These are phyloP conservation scores for Shinisaurus crocodilurus DNA, from an alignment of 2,113 vertebrate genomes.

Conservation along the genomic window DNA sequence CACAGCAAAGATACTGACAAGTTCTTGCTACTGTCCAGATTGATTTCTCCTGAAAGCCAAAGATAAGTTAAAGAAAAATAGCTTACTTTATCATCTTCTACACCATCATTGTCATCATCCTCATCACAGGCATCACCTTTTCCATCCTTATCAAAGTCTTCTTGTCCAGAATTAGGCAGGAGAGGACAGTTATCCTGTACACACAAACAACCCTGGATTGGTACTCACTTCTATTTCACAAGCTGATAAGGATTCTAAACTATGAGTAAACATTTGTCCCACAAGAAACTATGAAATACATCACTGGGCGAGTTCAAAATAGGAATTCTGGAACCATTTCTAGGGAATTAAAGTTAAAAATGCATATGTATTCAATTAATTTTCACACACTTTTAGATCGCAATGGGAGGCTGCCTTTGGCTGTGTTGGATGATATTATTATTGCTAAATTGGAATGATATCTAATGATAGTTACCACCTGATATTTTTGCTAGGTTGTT, in stretches of 20 bases:
- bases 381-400: slow-evolving; percentile 15
- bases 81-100: slow-evolving; percentile 90
- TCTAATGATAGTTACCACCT: not conserved
- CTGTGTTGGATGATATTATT: not conserved
- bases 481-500: accelerated
- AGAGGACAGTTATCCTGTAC: slow-evolving; percentile 94
- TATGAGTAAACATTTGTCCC: slow-evolving; percentile 19
- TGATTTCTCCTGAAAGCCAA: not conserved
- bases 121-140: slow-evolving; percentile 96
- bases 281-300: slow-evolving; percentile 37
- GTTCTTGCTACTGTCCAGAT: not conserved
- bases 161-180: slow-evolving; percentile 98
- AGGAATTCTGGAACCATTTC: not conserved
- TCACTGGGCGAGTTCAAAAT: not conserved
- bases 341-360: not conserved
- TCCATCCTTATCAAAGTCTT: slow-evolving; percentile 96
- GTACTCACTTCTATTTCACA: slow-evolving; percentile 8
- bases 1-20: not conserved
- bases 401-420: not conserved
- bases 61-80: not conserved
- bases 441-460: not conserved
- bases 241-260: not conserved
- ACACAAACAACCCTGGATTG: slow-evolving; percentile 44
- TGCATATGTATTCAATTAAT: not conserved
- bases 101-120: slow-evolving; percentile 95